Base-by-base conservation (phyloP, 2,797 vertebrate genomes). In the Tenualosa thibaudeaui region DNA sequence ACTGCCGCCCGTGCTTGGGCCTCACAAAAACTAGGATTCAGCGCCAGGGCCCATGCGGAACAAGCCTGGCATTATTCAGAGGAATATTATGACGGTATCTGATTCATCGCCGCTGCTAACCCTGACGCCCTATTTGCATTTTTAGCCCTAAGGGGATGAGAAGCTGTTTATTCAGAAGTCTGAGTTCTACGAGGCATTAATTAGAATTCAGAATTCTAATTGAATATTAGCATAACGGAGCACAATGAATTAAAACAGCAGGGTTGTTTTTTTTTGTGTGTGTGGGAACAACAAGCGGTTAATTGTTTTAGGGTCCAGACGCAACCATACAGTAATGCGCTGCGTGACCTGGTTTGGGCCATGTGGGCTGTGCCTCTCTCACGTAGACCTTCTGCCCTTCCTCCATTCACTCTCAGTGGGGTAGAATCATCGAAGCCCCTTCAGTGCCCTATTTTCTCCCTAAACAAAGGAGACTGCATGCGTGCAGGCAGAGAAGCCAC, bases 141-240 rank as follows among this genome's bases (percentile, higher is more conserved):
- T 89, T 84, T 83, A 85, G 78, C 58, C 82, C 82, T 62, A 19
- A 84, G 82, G 50, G 85, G 85, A 81, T 75, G 50, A 86, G 85
- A 90, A 87, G 87, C 87, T 88, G 86, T 92, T 91, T 90, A 91
- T 90, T 83, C 85, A 88, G 81, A 82, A 86, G 82, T 85, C 84
- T 84, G 81, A 83, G 62, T 86, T 85, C 86, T 88, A 86, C 78
- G 62, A 84, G 85, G 88, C 86, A 89, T 90, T 91, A 88, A 90
- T 91, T 88, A 89, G 84, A 85, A 89, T 88, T 88, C 87, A 19
- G 83, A 89, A 89, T 87, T 86, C 84, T 88, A 87, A 90, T 87
- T 86, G 84, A 86, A 90, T 86, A 89, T 90, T 92, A 90, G 88
- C 91, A 90, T 90, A 87, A 86, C 54, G 83, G 37, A 40, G 82